Evolutionary conservation across 2,797 vertebrate genomes (phyloP).

Genomic region (Antrozous pallidus): DNA sequence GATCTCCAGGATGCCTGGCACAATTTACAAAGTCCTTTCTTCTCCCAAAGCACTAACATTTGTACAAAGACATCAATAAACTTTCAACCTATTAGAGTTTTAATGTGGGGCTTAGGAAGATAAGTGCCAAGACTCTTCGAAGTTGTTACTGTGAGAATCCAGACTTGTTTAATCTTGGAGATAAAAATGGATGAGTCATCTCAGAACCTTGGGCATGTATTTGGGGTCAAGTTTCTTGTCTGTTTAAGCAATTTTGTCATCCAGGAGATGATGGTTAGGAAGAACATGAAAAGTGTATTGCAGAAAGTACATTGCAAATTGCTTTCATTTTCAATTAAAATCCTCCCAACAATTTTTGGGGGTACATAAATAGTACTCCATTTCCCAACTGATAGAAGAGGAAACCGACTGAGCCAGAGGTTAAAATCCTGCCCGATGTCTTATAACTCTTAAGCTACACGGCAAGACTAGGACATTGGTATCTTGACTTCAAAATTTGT

Average conservation of each 20-base stretch:
- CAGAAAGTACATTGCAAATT: background rate
- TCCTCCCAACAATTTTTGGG: background rate
- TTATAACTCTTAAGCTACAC: background rate
- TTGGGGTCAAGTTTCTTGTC: conserved; percentile 18
- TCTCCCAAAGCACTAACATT: conserved; percentile 21
- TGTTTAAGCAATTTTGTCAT: conserved; percentile 17
- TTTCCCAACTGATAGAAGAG: background rate
- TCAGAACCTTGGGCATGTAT: background rate
- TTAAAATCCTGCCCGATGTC: background rate
- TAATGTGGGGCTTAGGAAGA: background rate
- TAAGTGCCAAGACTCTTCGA: conserved; percentile 9
- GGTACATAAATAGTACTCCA: background rate
- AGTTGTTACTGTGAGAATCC: conserved; percentile 38
- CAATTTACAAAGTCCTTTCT: background rate
- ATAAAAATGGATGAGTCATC: background rate
- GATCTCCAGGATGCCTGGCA: background rate
- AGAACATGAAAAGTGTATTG: background rate
- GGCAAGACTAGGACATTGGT: background rate
- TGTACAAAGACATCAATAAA: conserved; percentile 49
- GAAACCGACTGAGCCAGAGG: background rate
- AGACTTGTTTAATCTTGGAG: conserved; percentile 41
- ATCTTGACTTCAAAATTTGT: background rate
- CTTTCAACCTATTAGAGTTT: conserved; percentile 22
- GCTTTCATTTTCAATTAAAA: conserved; percentile 34
- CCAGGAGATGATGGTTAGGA: background rate